Evolutionary conservation across 2,797 vertebrate genomes (phyloP).

Genomic region (Leucoraja ocellata): DNA sequence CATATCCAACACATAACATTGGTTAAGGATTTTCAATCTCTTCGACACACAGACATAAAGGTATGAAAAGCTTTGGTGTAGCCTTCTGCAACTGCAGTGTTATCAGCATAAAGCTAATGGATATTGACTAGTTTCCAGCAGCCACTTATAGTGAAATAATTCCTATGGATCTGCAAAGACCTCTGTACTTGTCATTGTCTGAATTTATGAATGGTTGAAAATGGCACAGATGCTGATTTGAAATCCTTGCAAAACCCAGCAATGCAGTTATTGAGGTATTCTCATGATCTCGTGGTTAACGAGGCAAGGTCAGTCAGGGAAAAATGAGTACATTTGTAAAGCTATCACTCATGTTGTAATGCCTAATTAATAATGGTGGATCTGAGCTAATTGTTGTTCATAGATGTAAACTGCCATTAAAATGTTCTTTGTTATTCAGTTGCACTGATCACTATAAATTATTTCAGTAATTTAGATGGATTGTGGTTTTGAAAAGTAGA

Average conservation of each 20-base stretch:
- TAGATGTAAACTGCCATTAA: not conserved
- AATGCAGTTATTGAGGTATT: not conserved
- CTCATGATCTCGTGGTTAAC: not conserved
- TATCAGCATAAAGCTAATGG: too few species aligned
- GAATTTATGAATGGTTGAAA: not conserved
- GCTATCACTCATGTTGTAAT: not conserved
- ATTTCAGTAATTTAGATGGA: not conserved
- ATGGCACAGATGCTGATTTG: not conserved
- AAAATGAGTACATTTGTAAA: not conserved
- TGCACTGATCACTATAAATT: not conserved
- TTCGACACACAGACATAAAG: not conserved
- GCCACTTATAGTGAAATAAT: not conserved
- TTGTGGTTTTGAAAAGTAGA: conserved; percentile 18
- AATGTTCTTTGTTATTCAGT: not conserved
- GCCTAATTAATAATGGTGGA: conserved; percentile 3
- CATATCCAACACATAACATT: not conserved
- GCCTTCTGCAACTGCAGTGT: not conserved
- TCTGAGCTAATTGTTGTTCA: not conserved
- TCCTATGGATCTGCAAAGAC: not conserved
- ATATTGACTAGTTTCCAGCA: not conserved
- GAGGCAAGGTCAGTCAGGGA: not conserved
- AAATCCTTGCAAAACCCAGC: not conserved
- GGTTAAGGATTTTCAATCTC: not conserved
- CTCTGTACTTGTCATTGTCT: not conserved
- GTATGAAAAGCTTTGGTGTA: not conserved